Base-by-base conservation (phyloP, 2,797 vertebrate species). In the Taenioides sp. region DNA sequence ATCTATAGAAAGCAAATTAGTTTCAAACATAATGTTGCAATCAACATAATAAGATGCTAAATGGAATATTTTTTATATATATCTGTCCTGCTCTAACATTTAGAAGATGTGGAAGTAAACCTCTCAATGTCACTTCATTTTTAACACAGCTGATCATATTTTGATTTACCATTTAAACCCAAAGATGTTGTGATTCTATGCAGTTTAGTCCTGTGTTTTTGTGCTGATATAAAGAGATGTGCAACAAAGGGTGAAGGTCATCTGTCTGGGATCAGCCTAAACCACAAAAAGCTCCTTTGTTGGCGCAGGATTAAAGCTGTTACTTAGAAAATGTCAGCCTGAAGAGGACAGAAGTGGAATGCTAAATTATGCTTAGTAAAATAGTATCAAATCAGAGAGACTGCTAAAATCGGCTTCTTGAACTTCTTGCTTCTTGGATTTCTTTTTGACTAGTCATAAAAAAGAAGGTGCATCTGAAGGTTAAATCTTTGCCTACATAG, bases 211-310 rank as follows among this genome's bases (percentile, higher is more conserved):
- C 28, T 34, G 14, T 27, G 58, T 12, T 61, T 31, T 11, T 40
- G 12, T 34, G 4, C 68, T 69, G 17, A 62, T 61, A 71, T 37
- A 7, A 6, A 17, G 28, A 31, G 10, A 63, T 54, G 37, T 40
- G 34, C 55, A 34, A 37, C 49, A 59, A 11, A 40, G 63, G 37
- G 49, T 20, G 31, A 55, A 55, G 55, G 20, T 18, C 49, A 17
- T 49, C 52, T 79, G 43, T 64, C 2, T 16, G 16, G 28, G 5
- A 31, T 64, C 28, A 47, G 47, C 5, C 69, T 69, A 43, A 50
- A 71, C 58, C 20, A 64, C 28, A 28, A 58, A 47, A 70, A 69
- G 47, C 50, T 31, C 55, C 65, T 74, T 75, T 76, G 49, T 80
- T 76, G 37, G 58, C 16, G 23, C 34, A 54, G 25, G 28, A 67